A percentile compares a stretch with the other conserved stretches of the same genome.
These are phyloP conservation scores for Drosophila bipectinata DNA, from an alignment of 1,140 invertebrate species.

Conservation along the genomic window DNA sequence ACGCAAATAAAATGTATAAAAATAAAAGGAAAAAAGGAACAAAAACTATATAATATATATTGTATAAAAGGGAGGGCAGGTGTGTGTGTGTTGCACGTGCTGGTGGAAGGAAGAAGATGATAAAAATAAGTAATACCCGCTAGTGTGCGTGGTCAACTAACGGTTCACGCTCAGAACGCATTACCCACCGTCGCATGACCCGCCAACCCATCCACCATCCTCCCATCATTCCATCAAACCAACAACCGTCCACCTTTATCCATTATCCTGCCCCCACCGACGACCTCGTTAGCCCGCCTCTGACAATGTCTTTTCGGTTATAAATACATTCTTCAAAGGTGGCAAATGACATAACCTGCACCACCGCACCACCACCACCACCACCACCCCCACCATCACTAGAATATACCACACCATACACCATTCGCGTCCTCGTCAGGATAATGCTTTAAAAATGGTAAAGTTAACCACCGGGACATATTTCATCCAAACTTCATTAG, in stretches of 20 bases:
- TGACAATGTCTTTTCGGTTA: conserved; percentile 48
- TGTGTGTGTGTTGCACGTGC: conserved; percentile 19
- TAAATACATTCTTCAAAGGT: conserved; percentile 52
- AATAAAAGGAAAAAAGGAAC: not conserved
- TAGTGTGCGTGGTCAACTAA: conserved; percentile 51
- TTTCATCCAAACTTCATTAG: conserved; percentile 6
- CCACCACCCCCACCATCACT: too few species aligned
- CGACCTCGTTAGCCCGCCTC: conserved; percentile 33
- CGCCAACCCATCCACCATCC: not conserved
- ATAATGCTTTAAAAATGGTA: not conserved
- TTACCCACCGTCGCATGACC: conserved; percentile 20
- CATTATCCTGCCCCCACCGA: conserved; percentile 11
- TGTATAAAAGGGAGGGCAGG: too few species aligned
- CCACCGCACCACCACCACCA: not conserved
- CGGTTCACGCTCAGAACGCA: conserved; percentile 47
- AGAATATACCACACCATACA: too few species aligned
- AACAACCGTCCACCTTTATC: not conserved
- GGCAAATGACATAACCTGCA: conserved; percentile 39
- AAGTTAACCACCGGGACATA: conserved; percentile 4
- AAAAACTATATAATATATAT: not conserved
- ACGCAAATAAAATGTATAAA: conserved; percentile 10
- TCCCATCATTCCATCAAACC: too few species aligned
- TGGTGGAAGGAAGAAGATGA: conserved; percentile 20
- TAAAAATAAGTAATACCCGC: conserved; percentile 50
- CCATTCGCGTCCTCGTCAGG: not conserved